Evolutionary conservation across 1,140 invertebrate species (phyloP), one percentile per base, ranked within the genome.

Genomic region (Melipona quadrifasciata): DNA sequence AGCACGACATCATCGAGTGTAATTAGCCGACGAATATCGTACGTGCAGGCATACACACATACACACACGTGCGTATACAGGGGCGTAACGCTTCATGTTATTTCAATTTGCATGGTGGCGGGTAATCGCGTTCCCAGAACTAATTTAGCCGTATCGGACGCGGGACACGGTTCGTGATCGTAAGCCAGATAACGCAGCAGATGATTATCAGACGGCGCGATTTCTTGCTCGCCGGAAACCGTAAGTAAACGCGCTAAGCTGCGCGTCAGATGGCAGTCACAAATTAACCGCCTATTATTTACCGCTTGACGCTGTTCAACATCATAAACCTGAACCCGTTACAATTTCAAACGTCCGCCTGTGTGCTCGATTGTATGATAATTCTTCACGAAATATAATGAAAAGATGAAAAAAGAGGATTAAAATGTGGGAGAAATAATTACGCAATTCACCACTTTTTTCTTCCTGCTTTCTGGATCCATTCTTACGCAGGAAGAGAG

Each of bases 201-300:
- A 82, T 79, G 82, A 88, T 88, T 88, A 86, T 70, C 68, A 79
- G 76, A n/a, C 39, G 65, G 34, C 51, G 80, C 53, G 72, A 89
- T 78, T 83, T 71, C 80, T 89, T 51, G 72, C 80, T 77, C 80
- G 83, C 68, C 31, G 85, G 74, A 88, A 68, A 67, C 81, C 84
- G 76, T 83, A 74, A 88, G 77, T 76, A 61, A 27, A 78, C 39
- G 65, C 65, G 77, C 65, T 64, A 80, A 76, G 58, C n/a, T 64
- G 55, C 39, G 64, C 85, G 78, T 82, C 87, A 80, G 73, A 81
- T 84, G 84, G 72, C 61, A 16, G 67, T 61, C 55, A 72, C 80
- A 70, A 86, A 89, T 89, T 86, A 89, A 68, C 87, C 58, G 73
- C 71, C 64, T 58, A 82, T 88, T 88, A 88, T 86, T 81, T 74